These are phyloP conservation scores for Syrista parreyssii DNA, from an alignment of 2,888 invertebrate species.

Conservation along the genomic window DNA sequence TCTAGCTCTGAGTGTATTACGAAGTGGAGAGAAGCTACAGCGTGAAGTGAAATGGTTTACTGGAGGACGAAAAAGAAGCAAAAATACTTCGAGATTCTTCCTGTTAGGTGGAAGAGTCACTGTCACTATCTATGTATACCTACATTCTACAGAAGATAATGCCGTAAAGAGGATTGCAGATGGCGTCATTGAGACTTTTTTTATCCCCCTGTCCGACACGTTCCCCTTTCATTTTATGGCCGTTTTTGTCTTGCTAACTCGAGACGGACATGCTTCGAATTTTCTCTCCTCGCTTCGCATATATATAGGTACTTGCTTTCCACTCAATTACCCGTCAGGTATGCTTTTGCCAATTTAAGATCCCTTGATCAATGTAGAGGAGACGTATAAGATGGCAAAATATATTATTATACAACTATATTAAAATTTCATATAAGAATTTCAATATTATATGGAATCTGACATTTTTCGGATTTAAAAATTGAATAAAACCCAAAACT, in stretches of 20 bases:
- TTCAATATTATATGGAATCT: neutral
- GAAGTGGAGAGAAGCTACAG: neutral
- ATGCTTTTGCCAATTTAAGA: conserved; percentile 8
- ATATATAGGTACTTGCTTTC: neutral
- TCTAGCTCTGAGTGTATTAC: neutral
- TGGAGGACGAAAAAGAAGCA: neutral
- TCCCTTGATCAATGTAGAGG: neutral
- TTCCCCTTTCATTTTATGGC: conserved; percentile 45
- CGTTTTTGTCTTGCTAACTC: conserved; percentile 34
- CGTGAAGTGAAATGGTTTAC: neutral
- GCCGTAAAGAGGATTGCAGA: conserved; percentile 48
- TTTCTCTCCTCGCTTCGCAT: neutral
- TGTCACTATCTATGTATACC: conserved; percentile 6
- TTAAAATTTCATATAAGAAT: neutral
- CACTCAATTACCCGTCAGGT: neutral
- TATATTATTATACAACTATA: neutral
- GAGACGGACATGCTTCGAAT: conserved; percentile 13
- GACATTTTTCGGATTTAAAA: neutral
- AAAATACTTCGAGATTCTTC: neutral
- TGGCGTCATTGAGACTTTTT: conserved; percentile 46
- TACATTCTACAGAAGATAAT: conserved; percentile 24
- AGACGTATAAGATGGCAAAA: neutral
- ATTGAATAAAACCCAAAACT: no score
- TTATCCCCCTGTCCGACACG: conserved; percentile 43
- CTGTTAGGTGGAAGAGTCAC: neutral